These are phyloP conservation scores for Botia kubotai DNA, from an alignment of 2,797 vertebrate species.

Conservation along the genomic window DNA sequence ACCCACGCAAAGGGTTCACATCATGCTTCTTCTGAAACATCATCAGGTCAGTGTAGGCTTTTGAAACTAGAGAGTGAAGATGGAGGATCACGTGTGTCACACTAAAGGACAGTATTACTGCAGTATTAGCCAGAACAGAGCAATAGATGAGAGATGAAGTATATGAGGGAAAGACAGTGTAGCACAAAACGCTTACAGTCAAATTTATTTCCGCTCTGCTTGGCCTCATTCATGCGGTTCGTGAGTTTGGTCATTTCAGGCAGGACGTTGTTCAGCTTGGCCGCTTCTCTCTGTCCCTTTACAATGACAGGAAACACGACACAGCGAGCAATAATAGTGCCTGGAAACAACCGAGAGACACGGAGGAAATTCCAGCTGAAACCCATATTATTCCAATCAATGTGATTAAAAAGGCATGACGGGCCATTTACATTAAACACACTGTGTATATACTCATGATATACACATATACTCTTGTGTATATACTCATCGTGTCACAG, in stretches of 20 bases:
- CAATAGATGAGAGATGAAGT: not conserved
- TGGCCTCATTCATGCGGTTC: slow-evolving; percentile 83
- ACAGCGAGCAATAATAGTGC: slow-evolving; percentile 83
- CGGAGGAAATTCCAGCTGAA: not conserved
- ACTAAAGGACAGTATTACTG: not conserved
- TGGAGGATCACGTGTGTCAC: not conserved
- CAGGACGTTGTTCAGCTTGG: slow-evolving; percentile 87
- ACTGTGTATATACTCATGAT: no score
- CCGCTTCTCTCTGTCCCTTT: slow-evolving; percentile 87
- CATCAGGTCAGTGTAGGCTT: slow-evolving; percentile 81
- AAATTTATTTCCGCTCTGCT: slow-evolving; percentile 81
- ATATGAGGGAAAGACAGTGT: slow-evolving; percentile 9
- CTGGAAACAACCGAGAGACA: slow-evolving; percentile 51
- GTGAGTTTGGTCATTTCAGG: slow-evolving; percentile 84
- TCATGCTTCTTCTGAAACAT: slow-evolving; percentile 88
- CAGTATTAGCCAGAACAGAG: not conserved
- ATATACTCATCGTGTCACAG: not conserved
- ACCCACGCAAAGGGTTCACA: slow-evolving; percentile 82
- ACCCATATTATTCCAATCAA: not conserved
- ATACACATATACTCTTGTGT: no score
- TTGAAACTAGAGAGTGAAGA: slow-evolving; percentile 76
- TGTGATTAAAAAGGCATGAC: not conserved
- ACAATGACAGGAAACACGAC: slow-evolving; percentile 86
- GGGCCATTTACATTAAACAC: no score
- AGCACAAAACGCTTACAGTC: slow-evolving; percentile 78